Conservation (phyloP, 1,140 invertebrate species). For the Ceratoteleas bidentatus region DNA sequence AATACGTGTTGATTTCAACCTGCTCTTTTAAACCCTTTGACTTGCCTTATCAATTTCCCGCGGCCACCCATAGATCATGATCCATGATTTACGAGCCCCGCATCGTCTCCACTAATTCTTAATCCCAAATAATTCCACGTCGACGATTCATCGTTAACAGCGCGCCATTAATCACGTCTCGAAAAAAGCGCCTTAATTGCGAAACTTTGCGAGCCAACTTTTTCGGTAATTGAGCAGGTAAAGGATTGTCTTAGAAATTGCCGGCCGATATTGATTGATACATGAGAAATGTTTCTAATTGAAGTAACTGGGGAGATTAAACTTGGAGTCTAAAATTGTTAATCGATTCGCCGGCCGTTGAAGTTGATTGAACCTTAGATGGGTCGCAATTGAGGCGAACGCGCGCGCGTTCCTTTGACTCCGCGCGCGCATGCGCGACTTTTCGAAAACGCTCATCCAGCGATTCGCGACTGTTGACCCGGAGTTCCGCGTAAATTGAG, state of each 20-base stretch:
- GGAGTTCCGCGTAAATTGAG: constrained; percentile 14
- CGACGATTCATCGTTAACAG: too few species aligned
- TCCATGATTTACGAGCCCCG: too few species aligned
- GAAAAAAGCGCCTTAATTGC: constrained; percentile 10
- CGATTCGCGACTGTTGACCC: constrained; percentile 4
- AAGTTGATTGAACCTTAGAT: constrained; percentile 37
- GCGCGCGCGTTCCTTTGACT: neutral
- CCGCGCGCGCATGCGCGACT: constrained; percentile 7
- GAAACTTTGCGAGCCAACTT: constrained; percentile 16
- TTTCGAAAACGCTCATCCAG: constrained; percentile 8
- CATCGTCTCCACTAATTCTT: too few species aligned
- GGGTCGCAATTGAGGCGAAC: constrained; percentile 3
- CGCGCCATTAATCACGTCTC: too few species aligned
- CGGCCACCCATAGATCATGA: too few species aligned
- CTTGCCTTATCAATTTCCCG: too few species aligned
- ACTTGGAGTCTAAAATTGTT: constrained; percentile 28
- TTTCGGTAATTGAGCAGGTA: constrained; percentile 11
- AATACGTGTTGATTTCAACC: too few species aligned
- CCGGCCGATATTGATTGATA: constrained; percentile 26
- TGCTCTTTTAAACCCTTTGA: too few species aligned
- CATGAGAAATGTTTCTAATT: constrained; percentile 35
- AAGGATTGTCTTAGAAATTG: constrained; percentile 24
- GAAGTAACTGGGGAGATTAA: constrained; percentile 32
- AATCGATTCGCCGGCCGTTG: constrained; percentile 15
- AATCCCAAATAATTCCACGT: too few species aligned